A percentile compares a stretch with the other conserved stretches of the same genome.
These are phyloP conservation scores for Cataglyphis hispanica DNA, from an alignment of 1,140 invertebrate genomes.

Conservation along the genomic window DNA sequence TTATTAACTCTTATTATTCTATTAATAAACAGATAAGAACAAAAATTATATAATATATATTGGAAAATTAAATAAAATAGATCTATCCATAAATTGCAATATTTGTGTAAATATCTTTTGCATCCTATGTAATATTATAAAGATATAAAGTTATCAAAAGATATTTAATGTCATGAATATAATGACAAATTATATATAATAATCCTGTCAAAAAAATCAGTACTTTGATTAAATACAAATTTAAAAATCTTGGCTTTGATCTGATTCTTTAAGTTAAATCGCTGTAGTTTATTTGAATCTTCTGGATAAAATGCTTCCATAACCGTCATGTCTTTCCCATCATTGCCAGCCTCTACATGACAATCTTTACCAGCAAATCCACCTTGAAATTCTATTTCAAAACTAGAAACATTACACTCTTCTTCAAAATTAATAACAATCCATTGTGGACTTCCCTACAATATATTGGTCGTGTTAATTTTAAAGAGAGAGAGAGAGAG, in stretches of 20 bases:
- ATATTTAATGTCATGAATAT: constrained; percentile 65
- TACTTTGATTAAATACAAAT: constrained; percentile 85
- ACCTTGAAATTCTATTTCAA: constrained; percentile 90
- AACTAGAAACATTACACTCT: constrained; percentile 77
- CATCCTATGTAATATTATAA: constrained; percentile 24
- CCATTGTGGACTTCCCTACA: constrained; percentile 89
- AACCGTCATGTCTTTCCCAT: constrained; percentile 75
- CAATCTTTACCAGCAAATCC: constrained; percentile 89
- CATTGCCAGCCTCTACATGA: constrained; percentile 82
- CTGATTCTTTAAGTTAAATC: constrained; percentile 80
- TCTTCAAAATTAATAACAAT: constrained; percentile 86
- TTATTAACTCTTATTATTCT: not conserved
- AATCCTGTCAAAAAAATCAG: constrained; percentile 87
- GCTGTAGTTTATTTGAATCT: constrained; percentile 88
- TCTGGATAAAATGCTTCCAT: constrained; percentile 87
- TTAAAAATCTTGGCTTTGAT: constrained; percentile 80
- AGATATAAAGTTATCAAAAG: not conserved
- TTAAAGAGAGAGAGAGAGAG: constrained; percentile 14
- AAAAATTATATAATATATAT: constrained; percentile 30
- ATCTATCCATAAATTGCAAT: not conserved
- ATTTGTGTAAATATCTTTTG: not conserved
- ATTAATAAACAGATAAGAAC: not conserved
- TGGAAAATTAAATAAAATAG: constrained; percentile 17
- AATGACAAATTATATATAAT: constrained; percentile 86
- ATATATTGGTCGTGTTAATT: constrained; percentile 59